Evolutionary conservation across 2,888 invertebrate species (phyloP).

Genomic region (Ophion obscuratus): DNA sequence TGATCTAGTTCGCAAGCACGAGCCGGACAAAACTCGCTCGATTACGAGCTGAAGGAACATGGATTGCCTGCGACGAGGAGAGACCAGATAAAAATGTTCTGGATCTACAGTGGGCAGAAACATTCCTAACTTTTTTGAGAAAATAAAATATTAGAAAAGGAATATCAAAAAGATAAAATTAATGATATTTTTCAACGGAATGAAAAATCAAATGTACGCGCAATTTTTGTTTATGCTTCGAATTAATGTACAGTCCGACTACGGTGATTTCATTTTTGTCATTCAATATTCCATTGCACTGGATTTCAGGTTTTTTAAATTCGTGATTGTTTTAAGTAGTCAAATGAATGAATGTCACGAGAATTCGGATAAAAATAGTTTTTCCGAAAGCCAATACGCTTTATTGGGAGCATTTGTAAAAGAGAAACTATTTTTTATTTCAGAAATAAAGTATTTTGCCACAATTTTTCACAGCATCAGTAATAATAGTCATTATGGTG

Average conservation of each 20-base stretch:
- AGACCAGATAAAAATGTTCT: not conserved
- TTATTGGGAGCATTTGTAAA: not conserved
- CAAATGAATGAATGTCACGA: too few relatives aligned
- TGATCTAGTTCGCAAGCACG: constrained; percentile 33
- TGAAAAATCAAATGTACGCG: not conserved
- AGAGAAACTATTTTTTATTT: too few relatives aligned
- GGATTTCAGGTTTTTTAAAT: too few relatives aligned
- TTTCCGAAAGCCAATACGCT: not conserved
- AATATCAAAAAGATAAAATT: not conserved
- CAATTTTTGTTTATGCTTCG: too few relatives aligned
- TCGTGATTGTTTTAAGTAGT: too few relatives aligned
- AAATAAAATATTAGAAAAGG: not conserved
- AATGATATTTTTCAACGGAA: not conserved
- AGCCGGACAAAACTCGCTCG: constrained; percentile 71
- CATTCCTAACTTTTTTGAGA: not conserved
- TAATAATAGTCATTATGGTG: too few relatives aligned
- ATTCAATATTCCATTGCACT: too few relatives aligned
- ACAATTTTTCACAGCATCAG: too few relatives aligned
- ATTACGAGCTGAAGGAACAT: constrained; percentile 74
- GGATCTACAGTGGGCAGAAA: constrained; percentile 18
- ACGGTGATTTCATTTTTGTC: too few relatives aligned
- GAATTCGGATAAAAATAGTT: too few relatives aligned
- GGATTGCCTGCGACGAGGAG: constrained; percentile 37
- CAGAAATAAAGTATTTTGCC: too few relatives aligned
- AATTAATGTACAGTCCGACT: too few relatives aligned